phyloP scores from a whole-genome alignment of 2,113 vertebrate genomes.

The Oryzias celebensis region DNA sequence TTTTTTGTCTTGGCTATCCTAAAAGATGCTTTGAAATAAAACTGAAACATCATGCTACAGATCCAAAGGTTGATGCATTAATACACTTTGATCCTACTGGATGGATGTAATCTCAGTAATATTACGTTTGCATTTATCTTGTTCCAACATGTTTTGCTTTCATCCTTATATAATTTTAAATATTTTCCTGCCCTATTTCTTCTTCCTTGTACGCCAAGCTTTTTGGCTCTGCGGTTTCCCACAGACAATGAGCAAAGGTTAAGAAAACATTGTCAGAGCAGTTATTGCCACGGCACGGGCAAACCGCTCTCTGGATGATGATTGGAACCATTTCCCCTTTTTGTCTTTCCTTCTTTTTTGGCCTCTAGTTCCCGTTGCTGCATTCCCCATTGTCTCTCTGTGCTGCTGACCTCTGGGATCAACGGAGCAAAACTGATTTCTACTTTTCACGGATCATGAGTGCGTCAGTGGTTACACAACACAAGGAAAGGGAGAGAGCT shows the following conservation, averaged over 20 bases:
- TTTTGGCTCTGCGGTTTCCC: slow-evolving; percentile 21
- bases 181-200: slow-evolving; percentile 17
- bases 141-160: not conserved
- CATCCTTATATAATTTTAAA: slow-evolving; percentile 8
- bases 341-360: slow-evolving; percentile 17
- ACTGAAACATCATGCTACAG: no score
- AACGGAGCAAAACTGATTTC: slow-evolving; percentile 77
- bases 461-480: slow-evolving; percentile 71
- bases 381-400: slow-evolving; percentile 42
- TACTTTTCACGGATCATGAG: slow-evolving; percentile 72
- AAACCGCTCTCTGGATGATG: slow-evolving; percentile 15
- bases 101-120: no score
- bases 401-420: slow-evolving; percentile 70
- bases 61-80: no score
- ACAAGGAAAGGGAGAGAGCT: slow-evolving; percentile 7
- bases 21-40: no score
- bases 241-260: slow-evolving; percentile 15
- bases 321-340: slow-evolving; percentile 5
- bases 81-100: no score
- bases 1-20: no score
- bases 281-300: slow-evolving; percentile 16
- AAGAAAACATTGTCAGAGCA: slow-evolving; percentile 15
- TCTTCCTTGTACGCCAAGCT: slow-evolving; percentile 10
- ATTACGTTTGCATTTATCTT: not conserved
- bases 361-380: slow-evolving; percentile 16